Evolutionary conservation across 2,888 invertebrate genomes (phyloP).

Genomic region (Calameuta idolon): DNA sequence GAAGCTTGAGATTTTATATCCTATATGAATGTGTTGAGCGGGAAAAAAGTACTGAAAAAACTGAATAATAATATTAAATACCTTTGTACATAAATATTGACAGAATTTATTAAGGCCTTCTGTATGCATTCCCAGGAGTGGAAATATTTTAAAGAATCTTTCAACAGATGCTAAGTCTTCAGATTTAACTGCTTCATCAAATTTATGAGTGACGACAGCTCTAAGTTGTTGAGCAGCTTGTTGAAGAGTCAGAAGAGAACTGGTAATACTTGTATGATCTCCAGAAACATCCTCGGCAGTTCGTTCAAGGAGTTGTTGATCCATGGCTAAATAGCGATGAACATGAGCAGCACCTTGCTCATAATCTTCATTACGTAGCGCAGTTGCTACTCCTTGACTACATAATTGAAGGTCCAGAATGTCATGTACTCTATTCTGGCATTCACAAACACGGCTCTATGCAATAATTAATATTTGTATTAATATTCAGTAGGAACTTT

Average conservation of each 20-base stretch:
- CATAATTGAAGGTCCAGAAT: slow-evolving; percentile 94
- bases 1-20: slow-evolving; percentile 65
- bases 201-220: slow-evolving; percentile 80
- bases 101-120: slow-evolving; percentile 92
- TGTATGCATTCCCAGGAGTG: slow-evolving; percentile 89
- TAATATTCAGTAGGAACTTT: neutral
- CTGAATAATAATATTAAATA: slow-evolving; percentile 48
- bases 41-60: neutral
- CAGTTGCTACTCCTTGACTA: slow-evolving; percentile 96
- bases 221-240: slow-evolving; percentile 81
- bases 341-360: slow-evolving; percentile 97
- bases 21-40: neutral
- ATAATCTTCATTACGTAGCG: slow-evolving; percentile 94
- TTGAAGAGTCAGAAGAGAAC: slow-evolving; percentile 79
- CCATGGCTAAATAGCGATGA: slow-evolving; percentile 93
- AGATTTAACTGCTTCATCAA: slow-evolving; percentile 90
- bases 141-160: slow-evolving; percentile 96
- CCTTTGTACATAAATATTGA: slow-evolving; percentile 86
- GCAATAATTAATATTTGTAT: slow-evolving; percentile 12
- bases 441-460: slow-evolving; percentile 91
- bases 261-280: slow-evolving; percentile 77
- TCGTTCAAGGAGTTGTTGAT: slow-evolving; percentile 82
- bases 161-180: slow-evolving; percentile 93
- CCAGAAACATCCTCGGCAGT: slow-evolving; percentile 82
- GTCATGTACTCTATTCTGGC: slow-evolving; percentile 94